Evolutionary conservation across 2,797 vertebrate genomes (phyloP).

Genomic region (Malacoraja senta): DNA sequence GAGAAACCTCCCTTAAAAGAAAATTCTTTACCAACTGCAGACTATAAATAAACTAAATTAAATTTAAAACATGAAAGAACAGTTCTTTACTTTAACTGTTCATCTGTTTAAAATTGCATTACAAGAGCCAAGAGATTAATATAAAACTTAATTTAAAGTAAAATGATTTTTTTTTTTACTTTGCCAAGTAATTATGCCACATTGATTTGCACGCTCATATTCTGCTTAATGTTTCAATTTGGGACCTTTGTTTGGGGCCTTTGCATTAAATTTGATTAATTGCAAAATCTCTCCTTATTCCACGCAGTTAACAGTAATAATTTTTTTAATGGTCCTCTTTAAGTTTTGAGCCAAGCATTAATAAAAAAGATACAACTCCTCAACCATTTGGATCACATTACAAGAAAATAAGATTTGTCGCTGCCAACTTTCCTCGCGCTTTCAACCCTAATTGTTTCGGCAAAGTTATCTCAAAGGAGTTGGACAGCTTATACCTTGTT

Average conservation of each 20-base stretch:
- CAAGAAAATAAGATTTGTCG: neutral
- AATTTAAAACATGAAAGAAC: neutral
- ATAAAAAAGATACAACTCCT: neutral
- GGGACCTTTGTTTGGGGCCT: neutral
- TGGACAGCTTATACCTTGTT: neutral
- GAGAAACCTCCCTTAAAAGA: neutral
- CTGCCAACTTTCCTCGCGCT: neutral
- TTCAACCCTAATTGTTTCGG: neutral
- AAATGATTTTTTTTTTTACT: neutral
- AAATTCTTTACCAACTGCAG: neutral
- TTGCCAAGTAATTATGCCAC: neutral
- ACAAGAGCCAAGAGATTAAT: neutral
- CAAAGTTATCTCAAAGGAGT: neutral
- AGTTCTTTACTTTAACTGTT: neutral
- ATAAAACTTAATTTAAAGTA: neutral
- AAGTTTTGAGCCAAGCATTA: neutral
- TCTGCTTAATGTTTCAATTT: neutral
- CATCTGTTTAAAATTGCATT: neutral
- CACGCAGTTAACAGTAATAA: neutral
- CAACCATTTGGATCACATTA: neutral
- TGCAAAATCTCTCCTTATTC: neutral
- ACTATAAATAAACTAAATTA: neutral
- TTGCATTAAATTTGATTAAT: neutral
- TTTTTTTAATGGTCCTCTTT: neutral
- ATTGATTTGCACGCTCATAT: neutral